Conservation (phyloP, 2,113 vertebrate genomes). For the Ochotona princeps region DNA sequence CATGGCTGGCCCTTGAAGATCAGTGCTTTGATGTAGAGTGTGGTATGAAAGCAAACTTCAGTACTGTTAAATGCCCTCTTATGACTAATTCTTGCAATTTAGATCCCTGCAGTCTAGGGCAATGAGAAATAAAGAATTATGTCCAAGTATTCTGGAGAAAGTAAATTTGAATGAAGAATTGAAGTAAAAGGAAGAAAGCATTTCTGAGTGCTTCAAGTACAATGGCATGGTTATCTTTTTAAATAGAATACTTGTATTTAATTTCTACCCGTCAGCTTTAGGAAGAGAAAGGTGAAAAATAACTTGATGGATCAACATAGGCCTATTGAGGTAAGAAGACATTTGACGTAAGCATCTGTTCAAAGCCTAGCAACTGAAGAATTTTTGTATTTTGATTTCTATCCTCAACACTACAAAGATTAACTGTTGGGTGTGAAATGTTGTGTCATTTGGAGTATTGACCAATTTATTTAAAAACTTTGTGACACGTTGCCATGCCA, state of each 20-base stretch:
- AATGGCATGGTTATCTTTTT: conserved; percentile 51
- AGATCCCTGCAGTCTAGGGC: conserved; percentile 32
- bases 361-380: conserved; percentile 54
- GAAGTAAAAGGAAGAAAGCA: conserved; percentile 66
- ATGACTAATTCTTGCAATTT: conserved; percentile 74
- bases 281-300: conserved; percentile 71
- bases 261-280: conserved; percentile 48
- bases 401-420: conserved; percentile 56
- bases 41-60: conserved; percentile 67
- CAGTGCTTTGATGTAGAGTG: conserved; percentile 66
- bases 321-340: conserved; percentile 26
- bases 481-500: neutral
- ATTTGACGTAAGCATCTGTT: conserved; percentile 27
- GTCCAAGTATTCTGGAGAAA: conserved; percentile 48
- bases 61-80: conserved; percentile 69
- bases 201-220: conserved; percentile 55
- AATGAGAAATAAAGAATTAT: conserved; percentile 66
- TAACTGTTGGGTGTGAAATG: conserved; percentile 49
- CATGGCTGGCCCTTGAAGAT: conserved; percentile 39
- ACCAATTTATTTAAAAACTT: neutral
- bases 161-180: conserved; percentile 69
- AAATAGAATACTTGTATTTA: conserved; percentile 57
- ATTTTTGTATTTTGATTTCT: conserved; percentile 59
- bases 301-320: conserved; percentile 46
- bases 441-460: neutral